These are phyloP conservation scores for Sussaba pulchella DNA, from an alignment of 2,888 invertebrate genomes.

Conservation along the genomic window DNA sequence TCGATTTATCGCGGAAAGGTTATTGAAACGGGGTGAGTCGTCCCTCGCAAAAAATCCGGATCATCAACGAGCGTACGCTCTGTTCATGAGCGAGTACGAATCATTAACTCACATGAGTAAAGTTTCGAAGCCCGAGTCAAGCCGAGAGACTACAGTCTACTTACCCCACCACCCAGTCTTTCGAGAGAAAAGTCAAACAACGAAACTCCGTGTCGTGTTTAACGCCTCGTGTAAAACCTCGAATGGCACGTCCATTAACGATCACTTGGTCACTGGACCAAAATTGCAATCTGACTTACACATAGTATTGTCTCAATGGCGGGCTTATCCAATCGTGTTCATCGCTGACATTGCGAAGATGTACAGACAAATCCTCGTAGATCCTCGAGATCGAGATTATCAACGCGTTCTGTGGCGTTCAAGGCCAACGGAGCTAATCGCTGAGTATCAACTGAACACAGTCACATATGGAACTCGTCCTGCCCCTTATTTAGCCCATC, in stretches of 20 bases:
- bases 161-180: constrained; percentile 43
- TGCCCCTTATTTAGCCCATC: constrained; percentile 64
- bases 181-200: constrained; percentile 23
- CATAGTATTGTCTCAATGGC: constrained; percentile 37
- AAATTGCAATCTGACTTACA: constrained; percentile 36
- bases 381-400: constrained; percentile 46
- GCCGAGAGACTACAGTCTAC: too few relatives aligned
- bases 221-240: constrained; percentile 52
- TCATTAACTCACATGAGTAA: too few relatives aligned
- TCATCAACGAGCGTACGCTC: too few relatives aligned
- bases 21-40: too few relatives aligned
- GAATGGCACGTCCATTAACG: constrained; percentile 51
- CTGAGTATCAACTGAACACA: constrained; percentile 56
- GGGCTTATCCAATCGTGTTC: constrained; percentile 30
- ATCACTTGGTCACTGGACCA: constrained; percentile 42
- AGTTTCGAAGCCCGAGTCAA: too few relatives aligned
- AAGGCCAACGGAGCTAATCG: not conserved
- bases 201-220: constrained; percentile 55
- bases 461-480: constrained; percentile 71
- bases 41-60: too few relatives aligned
- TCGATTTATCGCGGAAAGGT: too few relatives aligned
- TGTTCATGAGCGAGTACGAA: too few relatives aligned
- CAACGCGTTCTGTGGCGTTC: constrained; percentile 72
- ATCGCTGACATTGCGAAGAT: constrained; percentile 52
- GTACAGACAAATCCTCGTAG: constrained; percentile 49